phyloP scores from a whole-genome alignment of 2,113 vertebrate species.

The Theropithecus gelada region DNA sequence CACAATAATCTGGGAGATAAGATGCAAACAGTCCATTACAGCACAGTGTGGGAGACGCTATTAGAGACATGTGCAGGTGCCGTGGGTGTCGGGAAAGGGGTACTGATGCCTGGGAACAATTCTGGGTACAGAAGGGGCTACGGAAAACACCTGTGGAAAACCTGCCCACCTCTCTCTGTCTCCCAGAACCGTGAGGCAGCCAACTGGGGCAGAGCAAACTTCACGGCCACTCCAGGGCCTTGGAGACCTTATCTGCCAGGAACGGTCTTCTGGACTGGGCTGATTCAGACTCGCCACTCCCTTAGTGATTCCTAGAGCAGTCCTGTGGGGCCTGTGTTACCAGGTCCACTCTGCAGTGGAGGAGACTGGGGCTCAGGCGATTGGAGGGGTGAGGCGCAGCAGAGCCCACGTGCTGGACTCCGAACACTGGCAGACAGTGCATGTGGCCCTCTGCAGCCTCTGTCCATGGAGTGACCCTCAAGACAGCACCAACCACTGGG shows the following conservation, averaged over 20 bases:
- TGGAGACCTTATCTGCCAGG: neutral
- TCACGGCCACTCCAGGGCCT: accelerated
- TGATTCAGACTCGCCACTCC: neutral
- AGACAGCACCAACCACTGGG: neutral
- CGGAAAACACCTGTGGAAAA: neutral
- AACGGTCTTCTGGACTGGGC: neutral
- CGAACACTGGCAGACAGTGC: neutral
- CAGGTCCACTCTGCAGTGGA: neutral
- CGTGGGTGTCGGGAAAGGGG: neutral
- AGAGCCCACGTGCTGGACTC: neutral
- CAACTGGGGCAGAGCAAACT: neutral
- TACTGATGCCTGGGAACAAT: accelerated
- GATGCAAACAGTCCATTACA: neutral
- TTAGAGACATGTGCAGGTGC: neutral
- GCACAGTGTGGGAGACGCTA: accelerated
- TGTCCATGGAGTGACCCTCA: neutral
- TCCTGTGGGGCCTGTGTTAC: neutral
- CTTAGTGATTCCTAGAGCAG: neutral
- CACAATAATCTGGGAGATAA: neutral
- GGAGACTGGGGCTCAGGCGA: accelerated
- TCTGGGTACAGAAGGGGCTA: neutral
- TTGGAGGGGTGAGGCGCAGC: neutral
- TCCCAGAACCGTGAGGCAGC: neutral
- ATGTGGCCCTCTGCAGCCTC: accelerated
- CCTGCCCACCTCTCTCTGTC: too few species aligned